Percentiles rank a stretch among this genome's conserved stretches.
phyloP scores from a whole-genome alignment of 2,888 invertebrate species.

The Tetranychus piercei region DNA sequence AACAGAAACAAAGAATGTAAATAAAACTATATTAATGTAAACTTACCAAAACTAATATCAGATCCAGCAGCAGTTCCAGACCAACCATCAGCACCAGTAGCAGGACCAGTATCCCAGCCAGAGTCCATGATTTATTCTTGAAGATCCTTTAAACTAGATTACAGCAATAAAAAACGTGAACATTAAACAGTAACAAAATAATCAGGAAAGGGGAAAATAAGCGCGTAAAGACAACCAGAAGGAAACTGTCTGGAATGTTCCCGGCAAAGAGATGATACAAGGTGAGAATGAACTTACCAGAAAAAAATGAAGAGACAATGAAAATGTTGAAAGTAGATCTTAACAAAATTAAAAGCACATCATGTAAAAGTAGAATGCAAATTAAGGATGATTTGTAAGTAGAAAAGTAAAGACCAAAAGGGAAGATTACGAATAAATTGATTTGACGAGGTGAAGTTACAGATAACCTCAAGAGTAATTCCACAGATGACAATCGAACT shows the following conservation, averaged over 20 bases:
- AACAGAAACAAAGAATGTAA: background rate
- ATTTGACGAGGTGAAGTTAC: no score
- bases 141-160: no score
- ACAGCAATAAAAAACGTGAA: no score
- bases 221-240: no score
- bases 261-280: no score
- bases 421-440: background rate
- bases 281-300: no score
- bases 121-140: background rate
- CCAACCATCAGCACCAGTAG: background rate
- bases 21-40: background rate
- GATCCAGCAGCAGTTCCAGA: background rate
- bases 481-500: no score
- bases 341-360: background rate
- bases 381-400: background rate
- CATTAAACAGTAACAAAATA: no score
- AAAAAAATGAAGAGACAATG: background rate
- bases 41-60: background rate
- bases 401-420: background rate
- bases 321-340: background rate
- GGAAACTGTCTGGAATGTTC: no score
- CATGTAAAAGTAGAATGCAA: background rate
- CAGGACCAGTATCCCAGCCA: background rate
- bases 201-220: no score
- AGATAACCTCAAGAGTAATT: no score